Percentiles rank a stretch among this genome's conserved stretches.
Evolutionary conservation across 2,797 vertebrate genomes (phyloP).

Genomic region (Acrossocheilus wenchowensis): DNA sequence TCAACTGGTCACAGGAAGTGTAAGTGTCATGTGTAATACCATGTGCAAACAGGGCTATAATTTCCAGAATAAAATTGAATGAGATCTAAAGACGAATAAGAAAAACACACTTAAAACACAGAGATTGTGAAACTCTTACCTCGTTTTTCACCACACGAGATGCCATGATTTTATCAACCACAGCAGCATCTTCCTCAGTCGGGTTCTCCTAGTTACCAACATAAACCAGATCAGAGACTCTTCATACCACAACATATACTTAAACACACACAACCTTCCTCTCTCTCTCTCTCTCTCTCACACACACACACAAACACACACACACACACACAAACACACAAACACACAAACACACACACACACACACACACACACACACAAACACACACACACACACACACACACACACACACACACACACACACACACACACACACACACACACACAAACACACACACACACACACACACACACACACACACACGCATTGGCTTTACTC

Average conservation of each 20-base stretch:
- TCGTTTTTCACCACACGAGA: slow-evolving; percentile 91
- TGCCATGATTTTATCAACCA: slow-evolving; percentile 98
- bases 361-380: not conserved
- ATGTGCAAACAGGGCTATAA: not conserved
- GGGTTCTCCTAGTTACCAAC: slow-evolving; percentile 88
- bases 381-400: too few relatives aligned
- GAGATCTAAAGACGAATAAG: not conserved
- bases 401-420: too few relatives aligned
- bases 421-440: not conserved
- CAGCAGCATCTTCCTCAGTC: slow-evolving; percentile 96
- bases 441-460: too few relatives aligned
- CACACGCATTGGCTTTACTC: not conserved
- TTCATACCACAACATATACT: not conserved
- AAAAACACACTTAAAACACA: not conserved
- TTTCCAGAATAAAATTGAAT: not conserved
- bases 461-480: too few relatives aligned
- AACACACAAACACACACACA: too few relatives aligned
- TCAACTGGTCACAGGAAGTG: not conserved
- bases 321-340: too few relatives aligned
- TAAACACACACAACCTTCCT: not conserved
- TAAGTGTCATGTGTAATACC: not conserved
- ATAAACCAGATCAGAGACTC: slow-evolving; percentile 1
- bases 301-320: too few relatives aligned
- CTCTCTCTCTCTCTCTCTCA: too few relatives aligned
- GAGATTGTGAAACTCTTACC: slow-evolving; percentile 72